phyloP scores from a whole-genome alignment of 2,888 invertebrate genomes.

The Coleophora flavipennella region DNA sequence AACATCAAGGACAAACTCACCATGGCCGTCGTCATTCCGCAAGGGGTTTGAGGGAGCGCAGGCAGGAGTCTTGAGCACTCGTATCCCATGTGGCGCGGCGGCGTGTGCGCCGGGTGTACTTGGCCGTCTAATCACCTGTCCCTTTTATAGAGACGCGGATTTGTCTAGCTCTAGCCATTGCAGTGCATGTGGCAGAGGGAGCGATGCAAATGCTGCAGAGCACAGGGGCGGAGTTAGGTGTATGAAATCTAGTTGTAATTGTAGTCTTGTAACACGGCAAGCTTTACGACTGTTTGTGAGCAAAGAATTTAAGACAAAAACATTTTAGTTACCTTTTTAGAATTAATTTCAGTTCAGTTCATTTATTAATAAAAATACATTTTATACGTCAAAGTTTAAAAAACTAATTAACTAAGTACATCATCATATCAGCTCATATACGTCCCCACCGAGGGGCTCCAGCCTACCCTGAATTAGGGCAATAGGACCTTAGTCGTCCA shows the following conservation, averaged over 20 bases:
- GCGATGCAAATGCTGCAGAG: conserved; percentile 45
- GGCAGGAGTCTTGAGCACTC: conserved; percentile 10
- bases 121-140: conserved; percentile 62
- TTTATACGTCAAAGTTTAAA: too few relatives aligned
- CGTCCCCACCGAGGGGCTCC: too few relatives aligned
- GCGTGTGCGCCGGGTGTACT: conserved; percentile 61
- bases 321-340: too few relatives aligned
- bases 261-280: too few relatives aligned
- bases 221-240: conserved; percentile 43
- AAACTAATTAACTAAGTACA: too few relatives aligned
- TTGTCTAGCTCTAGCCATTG: conserved; percentile 67
- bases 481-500: too few relatives aligned
- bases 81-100: conserved; percentile 53
- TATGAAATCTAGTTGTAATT: background rate
- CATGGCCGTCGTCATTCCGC: conserved; percentile 30
- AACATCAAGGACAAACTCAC: conserved; percentile 29
- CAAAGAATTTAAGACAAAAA: too few relatives aligned
- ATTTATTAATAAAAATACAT: too few relatives aligned
- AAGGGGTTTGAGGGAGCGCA: conserved; percentile 23
- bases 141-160: conserved; percentile 69
- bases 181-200: conserved; percentile 61
- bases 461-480: too few relatives aligned
- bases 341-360: too few relatives aligned
- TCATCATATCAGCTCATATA: too few relatives aligned
- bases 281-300: too few relatives aligned